These are phyloP conservation scores for Hanleya hanleyi DNA, from an alignment of 2,888 invertebrate species.

Conservation along the genomic window DNA sequence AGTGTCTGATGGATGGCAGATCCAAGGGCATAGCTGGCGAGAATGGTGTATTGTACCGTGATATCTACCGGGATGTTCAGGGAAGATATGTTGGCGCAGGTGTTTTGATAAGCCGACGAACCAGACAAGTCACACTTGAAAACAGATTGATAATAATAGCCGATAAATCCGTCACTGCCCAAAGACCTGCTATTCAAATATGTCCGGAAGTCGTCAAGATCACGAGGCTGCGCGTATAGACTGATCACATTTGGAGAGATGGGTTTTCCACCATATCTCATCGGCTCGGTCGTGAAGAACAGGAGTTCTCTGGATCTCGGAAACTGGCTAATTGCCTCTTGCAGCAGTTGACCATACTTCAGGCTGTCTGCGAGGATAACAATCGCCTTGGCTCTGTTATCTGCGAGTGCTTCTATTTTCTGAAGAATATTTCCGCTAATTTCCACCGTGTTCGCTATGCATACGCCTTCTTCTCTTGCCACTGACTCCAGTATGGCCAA, in stretches of 20 bases:
- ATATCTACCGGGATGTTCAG: neutral
- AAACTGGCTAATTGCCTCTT: neutral
- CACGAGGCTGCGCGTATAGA: neutral
- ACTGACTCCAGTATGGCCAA: constrained; percentile 43
- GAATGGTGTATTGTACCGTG: constrained; percentile 65
- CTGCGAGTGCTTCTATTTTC: neutral
- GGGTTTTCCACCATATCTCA: neutral
- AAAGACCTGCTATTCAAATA: neutral
- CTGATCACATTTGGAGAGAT: neutral
- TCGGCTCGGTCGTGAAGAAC: neutral
- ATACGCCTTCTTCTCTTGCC: constrained; percentile 54
- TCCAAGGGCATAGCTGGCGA: constrained; percentile 71
- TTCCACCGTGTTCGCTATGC: constrained; percentile 41
- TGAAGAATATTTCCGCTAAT: neutral
- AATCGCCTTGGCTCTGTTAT: neutral
- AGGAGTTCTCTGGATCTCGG: neutral
- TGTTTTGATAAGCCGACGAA: neutral
- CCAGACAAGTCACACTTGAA: constrained; percentile 58
- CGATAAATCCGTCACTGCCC: constrained; percentile 20
- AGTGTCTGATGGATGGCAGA: constrained; percentile 68
- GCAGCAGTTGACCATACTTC: neutral
- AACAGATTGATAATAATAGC: constrained; percentile 56
- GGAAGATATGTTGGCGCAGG: neutral
- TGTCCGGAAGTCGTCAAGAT: neutral
- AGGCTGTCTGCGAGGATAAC: neutral